These are phyloP conservation scores for Vidua chalybeata DNA, from an alignment of 2,113 vertebrate genomes.

Conservation along the genomic window DNA sequence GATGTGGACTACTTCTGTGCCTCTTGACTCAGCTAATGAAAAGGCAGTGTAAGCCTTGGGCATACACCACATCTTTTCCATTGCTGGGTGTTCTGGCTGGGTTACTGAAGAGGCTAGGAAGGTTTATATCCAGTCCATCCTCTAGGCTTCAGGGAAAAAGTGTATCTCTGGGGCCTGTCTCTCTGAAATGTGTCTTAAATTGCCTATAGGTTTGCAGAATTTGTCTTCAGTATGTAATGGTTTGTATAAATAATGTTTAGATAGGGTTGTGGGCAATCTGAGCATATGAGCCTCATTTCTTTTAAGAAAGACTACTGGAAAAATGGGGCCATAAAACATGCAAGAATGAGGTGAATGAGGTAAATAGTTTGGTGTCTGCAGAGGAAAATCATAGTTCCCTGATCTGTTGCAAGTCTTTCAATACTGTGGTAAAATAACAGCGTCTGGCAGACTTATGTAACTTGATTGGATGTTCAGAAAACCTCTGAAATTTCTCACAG, in stretches of 20 bases:
- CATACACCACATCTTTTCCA: neutral
- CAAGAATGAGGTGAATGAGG: neutral
- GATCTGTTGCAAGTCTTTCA: neutral
- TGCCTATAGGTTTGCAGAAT: neutral
- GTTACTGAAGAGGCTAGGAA: neutral
- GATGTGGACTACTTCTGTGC: neutral
- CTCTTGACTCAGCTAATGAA: neutral
- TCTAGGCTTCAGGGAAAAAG: neutral
- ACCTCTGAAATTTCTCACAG: neutral
- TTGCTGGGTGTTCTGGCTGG: neutral
- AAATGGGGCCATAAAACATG: neutral
- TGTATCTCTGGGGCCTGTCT: neutral
- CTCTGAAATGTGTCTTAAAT: neutral
- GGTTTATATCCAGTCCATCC: neutral
- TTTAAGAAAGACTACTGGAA: neutral
- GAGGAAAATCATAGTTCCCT: neutral
- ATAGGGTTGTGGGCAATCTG: neutral
- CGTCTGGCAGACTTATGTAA: neutral
- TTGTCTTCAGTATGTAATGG: neutral
- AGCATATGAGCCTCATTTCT: neutral
- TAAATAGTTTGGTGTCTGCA: neutral
- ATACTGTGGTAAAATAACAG: neutral
- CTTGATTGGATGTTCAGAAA: neutral
- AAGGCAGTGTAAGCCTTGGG: neutral
- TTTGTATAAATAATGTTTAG: conserved; percentile 6